Percentiles rank a stretch among this genome's conserved stretches.
phyloP scores from a whole-genome alignment of 2,888 invertebrate genomes.

The Drosophila siamana region DNA sequence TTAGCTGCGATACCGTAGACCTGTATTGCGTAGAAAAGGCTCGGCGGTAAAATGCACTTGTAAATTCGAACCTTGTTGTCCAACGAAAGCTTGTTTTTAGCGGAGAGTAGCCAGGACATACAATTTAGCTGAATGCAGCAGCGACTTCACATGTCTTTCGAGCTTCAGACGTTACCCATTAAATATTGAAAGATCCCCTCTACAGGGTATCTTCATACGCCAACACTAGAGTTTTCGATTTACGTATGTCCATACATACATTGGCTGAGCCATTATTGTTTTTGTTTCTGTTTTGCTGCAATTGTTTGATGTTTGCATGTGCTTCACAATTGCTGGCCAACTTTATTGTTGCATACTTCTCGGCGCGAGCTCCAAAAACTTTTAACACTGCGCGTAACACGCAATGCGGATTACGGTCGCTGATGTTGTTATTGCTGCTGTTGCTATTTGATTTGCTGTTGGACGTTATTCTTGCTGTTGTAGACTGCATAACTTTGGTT shows the following conservation, averaged over 20 bases:
- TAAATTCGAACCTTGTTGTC: no score
- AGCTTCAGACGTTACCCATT: no score
- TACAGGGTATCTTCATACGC: no score
- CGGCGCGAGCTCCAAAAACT: conserved; percentile 15
- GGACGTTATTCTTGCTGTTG: conserved; percentile 17
- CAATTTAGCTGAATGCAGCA: no score
- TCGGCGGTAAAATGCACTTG: no score
- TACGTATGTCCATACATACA: neutral
- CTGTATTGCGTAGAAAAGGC: no score
- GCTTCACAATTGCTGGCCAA: conserved; percentile 5
- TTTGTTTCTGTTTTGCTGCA: neutral
- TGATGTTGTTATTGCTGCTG: neutral
- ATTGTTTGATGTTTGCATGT: conserved; percentile 11
- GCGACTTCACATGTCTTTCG: no score
- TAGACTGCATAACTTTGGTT: conserved; percentile 38
- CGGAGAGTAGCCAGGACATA: no score
- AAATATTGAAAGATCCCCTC: no score
- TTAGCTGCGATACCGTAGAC: no score
- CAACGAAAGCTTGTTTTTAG: no score
- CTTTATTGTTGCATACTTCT: conserved; percentile 23
- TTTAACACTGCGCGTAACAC: conserved; percentile 5
- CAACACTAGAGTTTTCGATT: neutral
- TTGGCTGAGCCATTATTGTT: neutral
- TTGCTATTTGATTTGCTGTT: conserved; percentile 6
- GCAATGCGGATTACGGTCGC: neutral